These are phyloP conservation scores for Eudyptes chrysolophus DNA, from an alignment of 2,113 vertebrate genomes.

Conservation along the genomic window DNA sequence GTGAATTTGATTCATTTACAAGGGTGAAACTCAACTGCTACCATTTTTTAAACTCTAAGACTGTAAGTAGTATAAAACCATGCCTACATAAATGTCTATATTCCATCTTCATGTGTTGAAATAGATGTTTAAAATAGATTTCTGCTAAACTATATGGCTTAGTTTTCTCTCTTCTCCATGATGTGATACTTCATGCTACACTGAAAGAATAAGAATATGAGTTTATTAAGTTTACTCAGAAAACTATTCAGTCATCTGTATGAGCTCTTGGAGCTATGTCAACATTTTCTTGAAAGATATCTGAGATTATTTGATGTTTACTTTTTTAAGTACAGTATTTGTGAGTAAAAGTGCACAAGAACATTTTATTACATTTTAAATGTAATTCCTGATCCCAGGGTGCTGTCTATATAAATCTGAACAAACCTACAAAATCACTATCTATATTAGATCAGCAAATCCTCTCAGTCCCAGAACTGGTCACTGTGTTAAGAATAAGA, in stretches of 20 bases:
- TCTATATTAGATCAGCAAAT: constrained; percentile 88
- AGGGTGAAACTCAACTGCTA: not conserved
- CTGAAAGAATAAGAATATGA: constrained; percentile 73
- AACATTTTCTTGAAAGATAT: constrained; percentile 84
- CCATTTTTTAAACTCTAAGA: not conserved
- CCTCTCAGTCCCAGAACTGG: constrained; percentile 74
- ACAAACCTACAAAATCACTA: constrained; percentile 80
- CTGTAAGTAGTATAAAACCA: not conserved
- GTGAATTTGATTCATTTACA: not conserved
- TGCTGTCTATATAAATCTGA: constrained; percentile 84
- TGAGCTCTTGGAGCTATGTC: constrained; percentile 77
- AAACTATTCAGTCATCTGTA: constrained; percentile 72
- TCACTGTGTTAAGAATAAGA: constrained; percentile 76
- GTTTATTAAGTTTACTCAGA: constrained; percentile 80
- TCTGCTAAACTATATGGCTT: constrained; percentile 21
- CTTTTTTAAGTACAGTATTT: constrained; percentile 84
- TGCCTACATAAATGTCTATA: not conserved
- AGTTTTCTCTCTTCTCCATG: constrained; percentile 11
- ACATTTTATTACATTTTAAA: constrained; percentile 86
- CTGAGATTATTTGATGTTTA: constrained; percentile 80
- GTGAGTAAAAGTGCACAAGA: constrained; percentile 79
- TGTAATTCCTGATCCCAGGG: constrained; percentile 82
- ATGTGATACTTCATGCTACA: constrained; percentile 52
- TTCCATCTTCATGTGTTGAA: not conserved
- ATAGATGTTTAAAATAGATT: constrained; percentile 30